phyloP scores from a whole-genome alignment of 1,140 invertebrate genomes.

The Eulimnadia texana region DNA sequence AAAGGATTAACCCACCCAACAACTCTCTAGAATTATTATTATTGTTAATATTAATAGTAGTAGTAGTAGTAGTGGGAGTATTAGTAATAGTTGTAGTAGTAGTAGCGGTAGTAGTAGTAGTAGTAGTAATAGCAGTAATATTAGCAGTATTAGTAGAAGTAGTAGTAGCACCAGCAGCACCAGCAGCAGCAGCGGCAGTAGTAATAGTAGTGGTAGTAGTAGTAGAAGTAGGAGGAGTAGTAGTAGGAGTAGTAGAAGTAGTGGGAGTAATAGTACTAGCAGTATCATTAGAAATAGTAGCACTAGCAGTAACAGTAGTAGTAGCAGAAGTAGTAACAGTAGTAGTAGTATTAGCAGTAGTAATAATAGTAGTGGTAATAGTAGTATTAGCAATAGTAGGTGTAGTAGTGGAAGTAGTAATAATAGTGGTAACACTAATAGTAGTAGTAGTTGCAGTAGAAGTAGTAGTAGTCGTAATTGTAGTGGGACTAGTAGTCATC shows the following conservation, averaged over 20 bases:
- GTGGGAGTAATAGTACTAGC: slow-evolving; percentile 13
- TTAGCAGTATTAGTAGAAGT: too few relatives aligned
- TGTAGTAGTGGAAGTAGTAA: slow-evolving; percentile 16
- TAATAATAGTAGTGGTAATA: slow-evolving; percentile 18
- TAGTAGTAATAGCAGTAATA: too few relatives aligned
- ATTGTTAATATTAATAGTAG: too few relatives aligned
- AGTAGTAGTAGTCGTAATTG: slow-evolving; percentile 18
- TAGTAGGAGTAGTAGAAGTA: slow-evolving; percentile 15
- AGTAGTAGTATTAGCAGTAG: slow-evolving; percentile 16
- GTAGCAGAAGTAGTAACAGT: slow-evolving; percentile 18
- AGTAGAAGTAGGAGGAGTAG: background rate
- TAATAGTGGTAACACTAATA: slow-evolving; percentile 17
- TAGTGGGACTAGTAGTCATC: slow-evolving; percentile 16
- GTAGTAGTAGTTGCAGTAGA: slow-evolving; percentile 15
- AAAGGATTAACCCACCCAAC: too few relatives aligned
- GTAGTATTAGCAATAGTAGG: slow-evolving; percentile 19
- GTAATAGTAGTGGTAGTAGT: background rate
- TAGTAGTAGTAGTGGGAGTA: too few relatives aligned
- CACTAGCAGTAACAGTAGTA: slow-evolving; percentile 19
- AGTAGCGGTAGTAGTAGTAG: too few relatives aligned
- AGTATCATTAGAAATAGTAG: slow-evolving; percentile 17
- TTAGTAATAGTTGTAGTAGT: too few relatives aligned
- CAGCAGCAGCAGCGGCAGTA: too few relatives aligned
- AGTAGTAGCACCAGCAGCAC: too few relatives aligned
- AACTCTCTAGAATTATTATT: too few relatives aligned